Conservation (phyloP, 2,113 vertebrate species). For the Ammospiza caudacuta region DNA sequence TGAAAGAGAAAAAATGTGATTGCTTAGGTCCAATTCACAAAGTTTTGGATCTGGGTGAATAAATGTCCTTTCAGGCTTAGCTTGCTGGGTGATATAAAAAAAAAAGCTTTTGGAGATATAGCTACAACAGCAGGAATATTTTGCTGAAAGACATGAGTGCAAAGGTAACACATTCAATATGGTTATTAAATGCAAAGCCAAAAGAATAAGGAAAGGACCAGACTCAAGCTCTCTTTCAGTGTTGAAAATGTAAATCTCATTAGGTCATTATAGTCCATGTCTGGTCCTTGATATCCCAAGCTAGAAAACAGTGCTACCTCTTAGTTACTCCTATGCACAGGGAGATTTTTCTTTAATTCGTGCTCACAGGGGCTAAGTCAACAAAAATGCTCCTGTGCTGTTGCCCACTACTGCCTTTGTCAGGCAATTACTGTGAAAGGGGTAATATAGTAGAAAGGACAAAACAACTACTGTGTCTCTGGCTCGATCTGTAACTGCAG, state of each 20-base stretch:
- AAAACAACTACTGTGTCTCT: conserved; percentile 48
- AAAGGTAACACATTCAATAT: neutral
- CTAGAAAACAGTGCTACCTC: neutral
- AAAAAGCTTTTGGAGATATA: neutral
- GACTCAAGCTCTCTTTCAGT: neutral
- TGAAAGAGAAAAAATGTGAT: neutral
- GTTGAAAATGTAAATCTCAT: neutral
- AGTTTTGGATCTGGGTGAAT: neutral
- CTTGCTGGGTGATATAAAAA: neutral
- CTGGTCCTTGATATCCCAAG: neutral
- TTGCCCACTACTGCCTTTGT: neutral
- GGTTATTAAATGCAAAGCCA: conserved; percentile 1
- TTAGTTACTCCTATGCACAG: neutral
- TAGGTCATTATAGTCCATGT: neutral
- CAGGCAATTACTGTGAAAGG: neutral
- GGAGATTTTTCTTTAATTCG: neutral
- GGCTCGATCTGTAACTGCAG: neutral
- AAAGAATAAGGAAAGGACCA: neutral
- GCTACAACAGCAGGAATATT: neutral
- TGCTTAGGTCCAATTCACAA: neutral
- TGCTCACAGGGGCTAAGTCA: neutral
- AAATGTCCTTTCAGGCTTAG: neutral
- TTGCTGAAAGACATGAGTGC: neutral
- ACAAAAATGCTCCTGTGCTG: conserved; percentile 1
- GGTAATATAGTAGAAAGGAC: conserved; percentile 1